Base-by-base conservation (phyloP, 2,113 vertebrate genomes). In the Pyxicephalus adspersus region DNA sequence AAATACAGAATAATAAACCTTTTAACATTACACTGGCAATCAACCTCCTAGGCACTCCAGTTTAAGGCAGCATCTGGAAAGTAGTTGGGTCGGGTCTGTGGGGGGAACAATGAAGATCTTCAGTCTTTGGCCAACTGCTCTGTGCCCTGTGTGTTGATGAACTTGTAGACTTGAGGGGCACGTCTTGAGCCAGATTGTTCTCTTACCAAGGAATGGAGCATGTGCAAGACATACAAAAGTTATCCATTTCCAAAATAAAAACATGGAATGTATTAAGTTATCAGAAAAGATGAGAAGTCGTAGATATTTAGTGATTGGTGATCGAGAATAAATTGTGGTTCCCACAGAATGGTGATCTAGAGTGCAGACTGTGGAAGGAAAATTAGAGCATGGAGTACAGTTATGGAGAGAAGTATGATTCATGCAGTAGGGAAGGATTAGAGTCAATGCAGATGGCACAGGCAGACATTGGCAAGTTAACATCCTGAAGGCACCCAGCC, bases 1-100 rank as follows among this genome's bases (percentile, higher is more conserved):
- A 55, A 22, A 20, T 83, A 85, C 72, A 88, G 90, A 89, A 91
- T 87, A 91, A 90, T 89, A 88, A 45, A 83, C 86, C 86, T 89
- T 88, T 92, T 86, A 88, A 89, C 84, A 23, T 58, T 57, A 34
- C 54, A 89, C 92, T 92, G 92, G 91, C 91, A 94, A 92, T 90
- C 85, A 86, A 89, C 89, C 92, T 91, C 89, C 91, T 86, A 94
- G 93, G 94, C 94, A 95, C 94, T 94, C 90, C 78, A 89, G 90
- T 92, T 94, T 95, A 95, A 95, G 94, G 94, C 94, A 94, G 92
- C 90, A 83, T 87, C 90, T 91, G 88, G 90, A 86, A 92, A 92
- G 91, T 91, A 89, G 91, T 92, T 91, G 89, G 91, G 89, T 88
- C 90, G 88, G 82, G 89, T 88, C 90, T 87, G 82, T 87, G 88